These are phyloP conservation scores for Lycopodina hypogea DNA, from an alignment of 37 sponge, comb jelly and placozoan genomes.

Conservation along the genomic window DNA sequence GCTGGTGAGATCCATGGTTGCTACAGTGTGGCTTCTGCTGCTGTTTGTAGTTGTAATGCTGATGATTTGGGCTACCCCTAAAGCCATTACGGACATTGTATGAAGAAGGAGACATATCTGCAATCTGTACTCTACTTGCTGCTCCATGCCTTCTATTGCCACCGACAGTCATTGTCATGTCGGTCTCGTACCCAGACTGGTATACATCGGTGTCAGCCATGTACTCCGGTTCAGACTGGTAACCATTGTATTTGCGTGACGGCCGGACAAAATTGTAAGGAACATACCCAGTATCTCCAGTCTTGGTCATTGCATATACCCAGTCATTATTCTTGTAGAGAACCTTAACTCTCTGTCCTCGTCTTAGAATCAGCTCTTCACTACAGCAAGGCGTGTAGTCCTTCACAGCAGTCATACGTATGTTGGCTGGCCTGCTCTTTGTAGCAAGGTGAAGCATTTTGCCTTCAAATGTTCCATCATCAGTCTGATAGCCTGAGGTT, in stretches of 20 bases:
- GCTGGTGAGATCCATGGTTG: background rate
- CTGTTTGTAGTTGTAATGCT: background rate
- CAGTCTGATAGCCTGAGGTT: slow-evolving; percentile 55
- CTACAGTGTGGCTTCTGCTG: background rate
- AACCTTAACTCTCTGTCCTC: slow-evolving; percentile 75
- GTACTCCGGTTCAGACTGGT: slow-evolving; percentile 68
- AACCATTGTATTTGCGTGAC: slow-evolving; percentile 77
- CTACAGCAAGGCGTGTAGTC: slow-evolving; percentile 76
- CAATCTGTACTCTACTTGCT: slow-evolving; percentile 18
- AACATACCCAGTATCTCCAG: slow-evolving; percentile 64
- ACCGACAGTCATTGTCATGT: slow-evolving; percentile 15
- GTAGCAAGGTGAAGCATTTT: slow-evolving; percentile 64
- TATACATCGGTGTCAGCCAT: slow-evolving; percentile 26
- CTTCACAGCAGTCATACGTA: slow-evolving; percentile 71
- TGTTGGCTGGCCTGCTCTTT: slow-evolving; percentile 57
- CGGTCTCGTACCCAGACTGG: slow-evolving; percentile 74
- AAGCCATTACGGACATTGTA: slow-evolving; percentile 45
- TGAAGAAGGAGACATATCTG: slow-evolving; percentile 14
- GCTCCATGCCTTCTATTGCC: background rate
- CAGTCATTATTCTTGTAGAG: slow-evolving; percentile 79
- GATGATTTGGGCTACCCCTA: slow-evolving; percentile 13
- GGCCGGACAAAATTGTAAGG: slow-evolving; percentile 68
- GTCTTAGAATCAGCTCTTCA: slow-evolving; percentile 70
- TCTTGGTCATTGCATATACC: slow-evolving; percentile 77
- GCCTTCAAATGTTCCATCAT: slow-evolving; percentile 69